A percentile compares a stretch with the other conserved stretches of the same genome.
Conservation (phyloP, 2,888 invertebrate species). For the Stenurella melanura region DNA sequence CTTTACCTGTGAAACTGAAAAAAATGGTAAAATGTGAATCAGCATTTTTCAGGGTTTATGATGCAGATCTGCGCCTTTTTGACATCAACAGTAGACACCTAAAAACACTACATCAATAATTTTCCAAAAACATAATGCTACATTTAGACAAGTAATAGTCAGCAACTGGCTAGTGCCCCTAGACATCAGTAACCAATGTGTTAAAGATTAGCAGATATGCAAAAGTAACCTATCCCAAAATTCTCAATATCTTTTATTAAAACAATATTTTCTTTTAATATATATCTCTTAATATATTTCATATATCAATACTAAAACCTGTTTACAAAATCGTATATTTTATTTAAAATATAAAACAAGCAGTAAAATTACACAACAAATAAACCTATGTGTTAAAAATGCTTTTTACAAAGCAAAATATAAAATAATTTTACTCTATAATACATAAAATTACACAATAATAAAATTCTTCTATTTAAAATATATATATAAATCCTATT, state of each 20-base stretch:
- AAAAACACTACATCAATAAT: no score
- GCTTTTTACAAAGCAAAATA: slow-evolving; percentile 45
- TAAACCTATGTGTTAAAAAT: slow-evolving; percentile 33
- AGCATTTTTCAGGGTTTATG: no score
- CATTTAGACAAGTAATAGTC: no score
- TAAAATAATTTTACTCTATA: slow-evolving; percentile 41
- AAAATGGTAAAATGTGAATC: no score
- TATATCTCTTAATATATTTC: slow-evolving; percentile 23
- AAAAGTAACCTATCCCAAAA: background rate
- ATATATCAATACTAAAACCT: slow-evolving; percentile 41
- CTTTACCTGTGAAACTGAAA: no score
- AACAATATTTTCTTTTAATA: background rate
- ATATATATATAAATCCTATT: slow-evolving; percentile 32
- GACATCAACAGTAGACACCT: no score
- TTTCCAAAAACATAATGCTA: no score
- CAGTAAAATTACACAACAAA: slow-evolving; percentile 52
- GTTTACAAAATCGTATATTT: slow-evolving; percentile 37
- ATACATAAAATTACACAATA: slow-evolving; percentile 40
- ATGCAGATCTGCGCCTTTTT: no score
- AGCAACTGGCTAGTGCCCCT: no score
- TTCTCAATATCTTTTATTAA: background rate
- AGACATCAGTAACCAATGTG: no score
- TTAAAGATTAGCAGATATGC: no score
- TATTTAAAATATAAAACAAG: slow-evolving; percentile 50
- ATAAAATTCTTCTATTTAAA: slow-evolving; percentile 42